These are phyloP conservation scores for Vulpes lagopus DNA, from an alignment of 2,113 vertebrate genomes.

Conservation along the genomic window DNA sequence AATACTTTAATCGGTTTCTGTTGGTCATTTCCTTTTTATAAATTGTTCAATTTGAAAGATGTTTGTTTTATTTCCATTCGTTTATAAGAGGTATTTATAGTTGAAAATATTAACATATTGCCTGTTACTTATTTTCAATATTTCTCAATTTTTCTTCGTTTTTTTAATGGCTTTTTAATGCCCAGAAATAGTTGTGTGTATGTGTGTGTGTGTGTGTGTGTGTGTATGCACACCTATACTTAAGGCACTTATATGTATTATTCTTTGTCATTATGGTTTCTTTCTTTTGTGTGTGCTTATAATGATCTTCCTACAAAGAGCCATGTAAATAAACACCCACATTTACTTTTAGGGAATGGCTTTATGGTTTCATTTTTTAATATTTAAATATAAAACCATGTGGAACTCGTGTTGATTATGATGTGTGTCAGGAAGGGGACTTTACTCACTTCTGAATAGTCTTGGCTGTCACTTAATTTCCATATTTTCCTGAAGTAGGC, in stretches of 20 bases:
- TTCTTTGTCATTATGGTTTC: neutral
- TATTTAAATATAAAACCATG: conserved; percentile 62
- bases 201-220: neutral
- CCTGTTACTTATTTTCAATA: neutral
- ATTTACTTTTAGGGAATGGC: conserved; percentile 25
- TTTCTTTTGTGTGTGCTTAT: neutral
- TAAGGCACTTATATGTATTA: neutral
- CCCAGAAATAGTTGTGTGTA: neutral
- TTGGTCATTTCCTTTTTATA: neutral
- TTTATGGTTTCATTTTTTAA: conserved; percentile 21
- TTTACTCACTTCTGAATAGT: neutral
- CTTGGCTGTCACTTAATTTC: conserved; percentile 7
- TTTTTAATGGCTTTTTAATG: neutral
- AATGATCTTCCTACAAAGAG: neutral
- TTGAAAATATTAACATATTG: neutral
- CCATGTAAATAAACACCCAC: neutral
- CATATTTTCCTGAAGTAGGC: neutral
- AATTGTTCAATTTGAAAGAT: neutral
- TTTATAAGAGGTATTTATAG: neutral
- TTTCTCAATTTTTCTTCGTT: neutral
- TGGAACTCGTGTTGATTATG: conserved; percentile 1
- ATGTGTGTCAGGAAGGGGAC: neutral
- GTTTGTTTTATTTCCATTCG: neutral
- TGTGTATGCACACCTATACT: neutral
- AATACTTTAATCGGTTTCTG: neutral